A percentile compares a stretch with the other conserved stretches of the same genome.
phyloP scores from a whole-genome alignment of 2,113 vertebrate species.

The Anthoscopus minutus region DNA sequence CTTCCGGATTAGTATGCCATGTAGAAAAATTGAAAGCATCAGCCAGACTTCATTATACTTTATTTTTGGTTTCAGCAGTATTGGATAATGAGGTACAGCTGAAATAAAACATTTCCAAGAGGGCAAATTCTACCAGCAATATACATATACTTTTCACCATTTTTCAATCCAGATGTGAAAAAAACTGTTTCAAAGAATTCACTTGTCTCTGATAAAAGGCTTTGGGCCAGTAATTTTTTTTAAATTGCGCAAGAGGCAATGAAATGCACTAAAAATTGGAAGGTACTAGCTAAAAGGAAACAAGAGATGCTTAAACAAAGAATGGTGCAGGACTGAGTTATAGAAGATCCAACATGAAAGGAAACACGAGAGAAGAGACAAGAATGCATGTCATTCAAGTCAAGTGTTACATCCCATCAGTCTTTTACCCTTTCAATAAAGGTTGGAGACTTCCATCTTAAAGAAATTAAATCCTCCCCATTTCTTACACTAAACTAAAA shows the following conservation, averaged over 20 bases:
- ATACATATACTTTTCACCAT: not conserved
- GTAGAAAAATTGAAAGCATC: slow-evolving; percentile 23
- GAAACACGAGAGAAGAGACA: not conserved
- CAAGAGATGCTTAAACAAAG: not conserved
- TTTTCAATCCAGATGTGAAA: slow-evolving; percentile 30
- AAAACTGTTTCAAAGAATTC: not conserved
- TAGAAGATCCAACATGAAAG: not conserved
- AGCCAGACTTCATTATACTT: not conserved
- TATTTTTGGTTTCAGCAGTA: slow-evolving; percentile 13
- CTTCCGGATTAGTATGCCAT: not conserved
- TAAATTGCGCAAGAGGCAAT: not conserved
- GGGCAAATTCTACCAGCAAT: slow-evolving; percentile 9
- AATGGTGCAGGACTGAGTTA: not conserved
- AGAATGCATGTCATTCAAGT: not conserved
- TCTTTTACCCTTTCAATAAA: not conserved
- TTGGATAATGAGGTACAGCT: slow-evolving; percentile 50
- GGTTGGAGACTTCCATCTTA: not conserved
- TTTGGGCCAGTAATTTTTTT: not conserved
- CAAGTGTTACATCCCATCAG: not conserved
- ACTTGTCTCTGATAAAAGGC: not conserved
- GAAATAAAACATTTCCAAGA: slow-evolving; percentile 38
- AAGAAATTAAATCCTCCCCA: not conserved
- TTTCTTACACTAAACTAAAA: not conserved
- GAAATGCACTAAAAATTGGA: not conserved
- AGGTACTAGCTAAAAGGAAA: not conserved